These are phyloP conservation scores for Megathymus violae DNA, from an alignment of 1,140 invertebrate species.

Conservation along the genomic window DNA sequence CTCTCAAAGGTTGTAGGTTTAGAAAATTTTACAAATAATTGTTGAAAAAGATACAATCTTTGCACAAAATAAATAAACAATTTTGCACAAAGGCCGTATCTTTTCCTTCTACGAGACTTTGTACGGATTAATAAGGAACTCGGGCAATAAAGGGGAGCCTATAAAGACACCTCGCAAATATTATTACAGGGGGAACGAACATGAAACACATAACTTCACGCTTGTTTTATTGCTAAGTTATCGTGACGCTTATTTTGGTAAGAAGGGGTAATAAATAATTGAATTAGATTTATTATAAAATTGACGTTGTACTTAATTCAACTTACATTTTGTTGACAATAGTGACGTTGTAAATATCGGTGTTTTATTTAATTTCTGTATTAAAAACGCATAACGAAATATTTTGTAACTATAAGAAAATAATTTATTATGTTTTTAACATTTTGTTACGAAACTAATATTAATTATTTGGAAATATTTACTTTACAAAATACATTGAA, in stretches of 20 bases:
- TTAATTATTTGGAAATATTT: too few species aligned
- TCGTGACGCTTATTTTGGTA: slow-evolving; percentile 20
- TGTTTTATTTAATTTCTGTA: too few species aligned
- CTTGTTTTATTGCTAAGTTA: slow-evolving; percentile 25
- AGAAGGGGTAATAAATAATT: not conserved
- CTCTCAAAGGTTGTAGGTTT: too few species aligned
- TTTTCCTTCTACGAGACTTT: slow-evolving; percentile 19
- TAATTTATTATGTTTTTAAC: too few species aligned
- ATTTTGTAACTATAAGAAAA: too few species aligned
- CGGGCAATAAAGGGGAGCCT: slow-evolving; percentile 54
- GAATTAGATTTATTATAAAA: too few species aligned
- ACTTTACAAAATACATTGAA: too few species aligned
- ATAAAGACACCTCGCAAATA: slow-evolving; percentile 58
- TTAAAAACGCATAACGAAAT: too few species aligned
- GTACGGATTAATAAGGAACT: slow-evolving; percentile 54
- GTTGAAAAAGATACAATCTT: slow-evolving; percentile 1
- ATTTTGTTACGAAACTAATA: too few species aligned
- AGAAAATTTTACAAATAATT: not conserved
- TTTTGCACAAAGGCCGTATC: slow-evolving; percentile 6
- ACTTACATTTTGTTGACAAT: too few species aligned
- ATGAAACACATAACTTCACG: slow-evolving; percentile 30
- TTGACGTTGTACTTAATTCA: too few species aligned
- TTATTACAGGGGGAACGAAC: slow-evolving; percentile 52
- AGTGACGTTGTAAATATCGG: too few species aligned
- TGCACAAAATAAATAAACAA: slow-evolving; percentile 12